Conservation (phyloP, 2,888 invertebrate genomes). For the Silvanus unidentatus region DNA sequence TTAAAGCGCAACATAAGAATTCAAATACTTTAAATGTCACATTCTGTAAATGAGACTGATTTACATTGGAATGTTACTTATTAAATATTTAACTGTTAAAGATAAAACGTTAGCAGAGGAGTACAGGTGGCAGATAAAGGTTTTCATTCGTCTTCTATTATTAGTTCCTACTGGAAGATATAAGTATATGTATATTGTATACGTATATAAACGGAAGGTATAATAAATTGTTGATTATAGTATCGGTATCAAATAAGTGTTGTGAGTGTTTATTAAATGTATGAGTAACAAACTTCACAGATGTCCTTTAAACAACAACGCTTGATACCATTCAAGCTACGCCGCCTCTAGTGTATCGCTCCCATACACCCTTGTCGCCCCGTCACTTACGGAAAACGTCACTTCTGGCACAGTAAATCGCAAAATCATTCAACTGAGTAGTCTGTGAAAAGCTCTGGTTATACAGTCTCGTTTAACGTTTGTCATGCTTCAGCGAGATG, state of each 20-base stretch:
- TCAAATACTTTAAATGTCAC: slow-evolving; percentile 42
- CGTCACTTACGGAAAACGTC: slow-evolving; percentile 40
- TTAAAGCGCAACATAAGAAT: slow-evolving; percentile 38
- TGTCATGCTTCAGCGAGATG: slow-evolving; percentile 31
- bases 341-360: slow-evolving; percentile 27
- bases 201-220: no score
- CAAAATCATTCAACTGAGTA: slow-evolving; percentile 38
- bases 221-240: no score
- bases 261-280: no score
- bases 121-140: slow-evolving; percentile 8
- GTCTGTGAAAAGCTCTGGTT: slow-evolving; percentile 39
- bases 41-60: slow-evolving; percentile 38
- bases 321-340: slow-evolving; percentile 36
- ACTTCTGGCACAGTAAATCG: slow-evolving; percentile 30
- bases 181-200: no score
- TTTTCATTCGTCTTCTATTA: no score
- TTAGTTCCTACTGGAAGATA: no score
- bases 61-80: slow-evolving; percentile 45
- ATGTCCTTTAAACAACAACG: slow-evolving; percentile 40
- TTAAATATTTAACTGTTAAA: slow-evolving; percentile 40
- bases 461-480: slow-evolving; percentile 35
- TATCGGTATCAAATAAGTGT: no score
- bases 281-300: slow-evolving; percentile 39
- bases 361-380: slow-evolving; percentile 31
- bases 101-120: slow-evolving; percentile 1